Evolutionary conservation across 92 coral and sea anemone species (phyloP).

Genomic region (Micromussa lordhowensis): DNA sequence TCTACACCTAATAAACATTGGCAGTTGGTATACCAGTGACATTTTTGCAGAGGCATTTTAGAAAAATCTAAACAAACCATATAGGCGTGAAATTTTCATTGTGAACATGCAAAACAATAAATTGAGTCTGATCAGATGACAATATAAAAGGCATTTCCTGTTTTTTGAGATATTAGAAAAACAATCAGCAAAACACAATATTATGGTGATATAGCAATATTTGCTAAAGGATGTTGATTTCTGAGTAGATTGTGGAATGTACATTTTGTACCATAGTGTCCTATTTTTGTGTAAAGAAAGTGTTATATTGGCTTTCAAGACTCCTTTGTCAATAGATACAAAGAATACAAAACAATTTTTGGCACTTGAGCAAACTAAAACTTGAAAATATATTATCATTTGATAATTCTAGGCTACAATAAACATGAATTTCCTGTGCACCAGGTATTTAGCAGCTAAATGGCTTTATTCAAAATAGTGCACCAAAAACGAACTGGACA

Average conservation of each 20-base stretch:
- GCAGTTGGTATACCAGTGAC: neutral
- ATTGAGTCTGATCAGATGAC: neutral
- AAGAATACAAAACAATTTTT: too few relatives aligned
- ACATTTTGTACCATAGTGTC: too few relatives aligned
- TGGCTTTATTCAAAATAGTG: neutral
- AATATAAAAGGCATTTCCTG: neutral
- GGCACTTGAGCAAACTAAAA: too few relatives aligned
- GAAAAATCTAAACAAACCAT: neutral
- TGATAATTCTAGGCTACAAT: too few relatives aligned
- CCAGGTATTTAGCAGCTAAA: neutral
- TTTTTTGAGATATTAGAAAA: neutral
- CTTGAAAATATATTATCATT: too few relatives aligned
- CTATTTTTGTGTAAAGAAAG: too few relatives aligned
- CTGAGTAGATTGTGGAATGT: neutral
- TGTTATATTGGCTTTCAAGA: too few relatives aligned
- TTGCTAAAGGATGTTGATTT: neutral
- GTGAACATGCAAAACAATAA: neutral
- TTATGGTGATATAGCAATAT: neutral
- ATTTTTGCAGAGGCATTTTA: neutral
- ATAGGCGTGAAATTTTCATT: neutral
- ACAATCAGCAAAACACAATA: neutral
- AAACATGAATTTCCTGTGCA: too few relatives aligned
- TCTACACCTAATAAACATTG: neutral
- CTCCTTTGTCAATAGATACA: too few relatives aligned
- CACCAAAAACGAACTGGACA: neutral